phyloP scores from a whole-genome alignment of 2,797 vertebrate genomes.

The Channa striata region DNA sequence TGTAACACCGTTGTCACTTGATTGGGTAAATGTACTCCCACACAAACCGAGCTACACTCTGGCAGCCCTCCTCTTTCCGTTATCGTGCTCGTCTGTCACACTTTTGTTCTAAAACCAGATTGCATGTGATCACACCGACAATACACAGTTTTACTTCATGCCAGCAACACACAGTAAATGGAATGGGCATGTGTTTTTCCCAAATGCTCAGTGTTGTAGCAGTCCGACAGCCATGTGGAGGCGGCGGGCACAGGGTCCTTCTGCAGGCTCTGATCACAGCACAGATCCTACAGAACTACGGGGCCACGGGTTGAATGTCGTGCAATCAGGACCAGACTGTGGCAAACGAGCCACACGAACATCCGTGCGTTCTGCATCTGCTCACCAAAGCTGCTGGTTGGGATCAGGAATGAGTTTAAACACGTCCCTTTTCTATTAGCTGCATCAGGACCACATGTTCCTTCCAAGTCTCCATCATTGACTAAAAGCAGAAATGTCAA shows the following conservation, averaged over 20 bases:
- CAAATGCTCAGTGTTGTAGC: neutral
- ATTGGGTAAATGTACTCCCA: neutral
- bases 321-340: neutral
- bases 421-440: too few relatives aligned
- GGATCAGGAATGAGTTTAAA: too few relatives aligned
- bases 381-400: too few relatives aligned
- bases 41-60: neutral
- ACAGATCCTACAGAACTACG: too few relatives aligned
- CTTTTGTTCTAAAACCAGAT: neutral
- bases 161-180: neutral
- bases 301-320: neutral
- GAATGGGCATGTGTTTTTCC: neutral
- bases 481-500: too few relatives aligned
- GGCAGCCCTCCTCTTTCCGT: too few relatives aligned
- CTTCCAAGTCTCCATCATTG: too few relatives aligned
- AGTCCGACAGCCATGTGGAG: neutral
- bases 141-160: neutral
- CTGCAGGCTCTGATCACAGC: conserved; percentile 32
- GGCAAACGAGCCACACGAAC: neutral
- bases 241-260: conserved; percentile 11
- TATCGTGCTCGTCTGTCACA: neutral
- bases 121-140: neutral
- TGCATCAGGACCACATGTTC: too few relatives aligned
- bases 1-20: neutral
- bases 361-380: neutral